phyloP scores from a whole-genome alignment of 2,113 vertebrate species.

The Neotoma lepida region DNA sequence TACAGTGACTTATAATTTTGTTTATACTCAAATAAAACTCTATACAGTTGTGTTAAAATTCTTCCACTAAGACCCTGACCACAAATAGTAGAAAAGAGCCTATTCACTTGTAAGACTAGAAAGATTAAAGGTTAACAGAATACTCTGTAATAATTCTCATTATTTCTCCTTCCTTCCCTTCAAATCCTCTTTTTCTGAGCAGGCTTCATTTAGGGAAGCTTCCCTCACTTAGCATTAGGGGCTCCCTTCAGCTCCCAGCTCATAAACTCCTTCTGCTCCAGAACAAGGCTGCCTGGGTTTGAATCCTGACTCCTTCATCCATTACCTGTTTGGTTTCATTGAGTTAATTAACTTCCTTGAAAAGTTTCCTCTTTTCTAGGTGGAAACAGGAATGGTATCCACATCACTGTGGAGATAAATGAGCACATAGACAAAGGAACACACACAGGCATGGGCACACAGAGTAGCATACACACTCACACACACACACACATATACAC shows the following conservation, averaged over 20 bases:
- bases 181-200: not conserved
- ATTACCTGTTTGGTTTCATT: not conserved
- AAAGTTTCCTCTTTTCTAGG: not conserved
- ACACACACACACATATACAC: not conserved
- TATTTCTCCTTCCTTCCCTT: not conserved
- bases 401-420: conserved; percentile 2
- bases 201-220: not conserved
- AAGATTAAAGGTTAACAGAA: conserved; percentile 5
- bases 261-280: not conserved
- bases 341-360: not conserved
- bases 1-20: not conserved
- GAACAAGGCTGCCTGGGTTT: not conserved
- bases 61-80: not conserved
- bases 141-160: not conserved
- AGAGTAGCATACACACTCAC: not conserved
- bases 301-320: not conserved
- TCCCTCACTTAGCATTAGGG: not conserved
- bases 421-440: not conserved
- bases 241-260: not conserved
- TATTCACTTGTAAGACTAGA: not conserved
- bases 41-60: not conserved
- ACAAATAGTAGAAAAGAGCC: not conserved
- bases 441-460: not conserved
- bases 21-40: conserved; percentile 15
- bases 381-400: not conserved